A percentile compares a stretch with the other conserved stretches of the same genome.
phyloP scores from a whole-genome alignment of 1,140 invertebrate species.

The Neodiprion fabricii region DNA sequence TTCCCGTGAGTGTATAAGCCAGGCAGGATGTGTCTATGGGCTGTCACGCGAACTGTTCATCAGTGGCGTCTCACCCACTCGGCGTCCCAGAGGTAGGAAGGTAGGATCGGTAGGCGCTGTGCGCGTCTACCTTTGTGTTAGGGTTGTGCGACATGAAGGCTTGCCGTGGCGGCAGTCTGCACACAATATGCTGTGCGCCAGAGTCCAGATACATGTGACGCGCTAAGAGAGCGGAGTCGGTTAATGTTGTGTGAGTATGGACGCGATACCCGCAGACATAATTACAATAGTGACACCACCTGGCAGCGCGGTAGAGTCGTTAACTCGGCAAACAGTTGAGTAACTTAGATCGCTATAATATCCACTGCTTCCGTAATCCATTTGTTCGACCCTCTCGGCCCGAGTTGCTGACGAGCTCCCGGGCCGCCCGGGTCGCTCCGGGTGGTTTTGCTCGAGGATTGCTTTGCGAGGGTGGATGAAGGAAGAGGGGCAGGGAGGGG shows the following conservation, averaged over 20 bases:
- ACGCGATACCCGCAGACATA: constrained; percentile 32
- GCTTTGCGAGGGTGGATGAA: neutral
- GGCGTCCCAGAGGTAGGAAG: neutral
- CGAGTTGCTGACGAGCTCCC: constrained; percentile 26
- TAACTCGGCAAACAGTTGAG: constrained; percentile 48
- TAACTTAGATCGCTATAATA: constrained; percentile 41
- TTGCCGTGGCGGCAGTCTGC: neutral
- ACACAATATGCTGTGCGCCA: constrained; percentile 10
- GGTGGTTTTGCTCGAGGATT: neutral
- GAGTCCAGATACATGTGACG: neutral
- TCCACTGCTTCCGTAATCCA: constrained; percentile 48
- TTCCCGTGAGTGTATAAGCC: constrained; percentile 40
- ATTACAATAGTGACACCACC: constrained; percentile 50
- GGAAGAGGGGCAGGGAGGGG: constrained; percentile 12
- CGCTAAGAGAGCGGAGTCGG: neutral
- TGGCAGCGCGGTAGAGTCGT: constrained; percentile 46
- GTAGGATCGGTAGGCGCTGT: neutral
- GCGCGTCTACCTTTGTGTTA: neutral
- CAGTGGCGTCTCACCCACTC: constrained; percentile 50
- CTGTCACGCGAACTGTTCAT: constrained; percentile 61
- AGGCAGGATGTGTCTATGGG: constrained; percentile 52
- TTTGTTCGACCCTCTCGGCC: constrained; percentile 38
- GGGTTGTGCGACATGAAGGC: neutral
- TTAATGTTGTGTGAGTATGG: neutral
- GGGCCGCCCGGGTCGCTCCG: constrained; percentile 8